Base-by-base conservation (phyloP, 2,797 vertebrate genomes). In the Todus mexicanus region DNA sequence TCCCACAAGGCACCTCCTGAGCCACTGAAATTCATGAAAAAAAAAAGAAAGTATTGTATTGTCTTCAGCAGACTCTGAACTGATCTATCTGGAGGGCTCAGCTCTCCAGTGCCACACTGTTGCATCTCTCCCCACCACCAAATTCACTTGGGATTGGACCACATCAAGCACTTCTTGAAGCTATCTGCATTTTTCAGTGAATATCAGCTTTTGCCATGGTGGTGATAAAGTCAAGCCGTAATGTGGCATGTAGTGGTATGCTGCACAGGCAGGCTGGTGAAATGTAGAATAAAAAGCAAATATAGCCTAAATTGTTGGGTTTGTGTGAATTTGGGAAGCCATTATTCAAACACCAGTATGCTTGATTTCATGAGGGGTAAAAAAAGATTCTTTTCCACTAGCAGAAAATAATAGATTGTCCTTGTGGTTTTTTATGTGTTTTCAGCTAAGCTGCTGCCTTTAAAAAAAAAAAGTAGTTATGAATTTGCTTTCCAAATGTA, bases 401-500 rank as follows among this genome's bases (percentile, higher is more conserved):
- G 80, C 57, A 91, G 76, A 84, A 43, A 72, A 96, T 94, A 96
- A 96, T 93, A 93, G 95, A 96, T 96, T 45, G 78, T 91, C 72
- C 54, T 89, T 76, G 56, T 84, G 42, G 38, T 23, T 95, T 95
- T 87, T 89, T 89, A 89, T 2, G 12, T 85, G 81, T 93, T 95
- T 94, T 93, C 89, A 95, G 82, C 71, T 95, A 95, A 96, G 87
- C 70, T 88, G 42, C 54, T 59, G 78, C 57, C 83, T 78, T 93
- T 54, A 50, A 92, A 83, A 93, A 64, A 65, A 65, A 47, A 53
- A 68, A 63, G 91, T 95, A 96, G 87, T 94, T 96, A 96, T 47
- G 64, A 95, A 96, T 96, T 96, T 94, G 73, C 72, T 97, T 97
- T 94, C 94, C 83, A 84, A 93, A 95, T 93, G 85, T 89, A 92